Evolutionary conservation across 2,888 invertebrate species (phyloP).

Genomic region (Drosophila mercatorum): DNA sequence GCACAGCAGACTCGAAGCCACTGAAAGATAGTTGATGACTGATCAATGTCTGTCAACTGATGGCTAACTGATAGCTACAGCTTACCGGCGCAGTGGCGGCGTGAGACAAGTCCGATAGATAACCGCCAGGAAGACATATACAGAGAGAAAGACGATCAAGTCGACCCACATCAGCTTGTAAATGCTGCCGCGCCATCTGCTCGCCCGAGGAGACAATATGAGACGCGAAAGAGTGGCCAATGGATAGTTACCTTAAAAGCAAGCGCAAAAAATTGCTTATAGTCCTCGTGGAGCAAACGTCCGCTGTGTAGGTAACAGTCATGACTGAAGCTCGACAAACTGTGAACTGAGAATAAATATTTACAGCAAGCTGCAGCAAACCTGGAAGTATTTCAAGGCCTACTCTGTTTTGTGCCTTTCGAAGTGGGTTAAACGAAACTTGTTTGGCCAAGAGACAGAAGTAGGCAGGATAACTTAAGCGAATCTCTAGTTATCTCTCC

Average conservation of each 20-base stretch:
- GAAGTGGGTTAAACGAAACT: too few relatives aligned
- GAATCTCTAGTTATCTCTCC: too few relatives aligned
- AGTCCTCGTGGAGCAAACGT: slow-evolving; percentile 56
- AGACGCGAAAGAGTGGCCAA: neutral
- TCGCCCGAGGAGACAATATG: slow-evolving; percentile 68
- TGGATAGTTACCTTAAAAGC: slow-evolving; percentile 52
- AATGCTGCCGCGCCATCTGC: slow-evolving; percentile 96
- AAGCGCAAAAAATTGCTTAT: slow-evolving; percentile 64
- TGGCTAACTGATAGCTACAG: neutral
- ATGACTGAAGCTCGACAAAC: slow-evolving; percentile 28
- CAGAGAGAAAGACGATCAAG: slow-evolving; percentile 89
- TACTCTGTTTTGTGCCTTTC: neutral
- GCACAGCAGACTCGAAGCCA: slow-evolving; percentile 91
- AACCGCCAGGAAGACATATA: slow-evolving; percentile 87
- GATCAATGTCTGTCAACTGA: slow-evolving; percentile 36
- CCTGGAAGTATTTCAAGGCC: slow-evolving; percentile 1
- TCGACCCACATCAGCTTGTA: slow-evolving; percentile 97
- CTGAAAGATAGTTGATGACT: slow-evolving; percentile 84
- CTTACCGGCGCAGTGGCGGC: slow-evolving; percentile 50
- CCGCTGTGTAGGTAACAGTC: slow-evolving; percentile 71
- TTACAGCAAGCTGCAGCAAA: neutral
- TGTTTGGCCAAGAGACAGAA: too few relatives aligned
- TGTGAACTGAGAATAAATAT: neutral
- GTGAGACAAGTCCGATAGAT: slow-evolving; percentile 55
- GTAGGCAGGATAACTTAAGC: too few relatives aligned